A percentile compares a stretch with the other conserved stretches of the same genome.
Conservation (phyloP, 2,797 vertebrate species). For the Argya squamiceps region DNA sequence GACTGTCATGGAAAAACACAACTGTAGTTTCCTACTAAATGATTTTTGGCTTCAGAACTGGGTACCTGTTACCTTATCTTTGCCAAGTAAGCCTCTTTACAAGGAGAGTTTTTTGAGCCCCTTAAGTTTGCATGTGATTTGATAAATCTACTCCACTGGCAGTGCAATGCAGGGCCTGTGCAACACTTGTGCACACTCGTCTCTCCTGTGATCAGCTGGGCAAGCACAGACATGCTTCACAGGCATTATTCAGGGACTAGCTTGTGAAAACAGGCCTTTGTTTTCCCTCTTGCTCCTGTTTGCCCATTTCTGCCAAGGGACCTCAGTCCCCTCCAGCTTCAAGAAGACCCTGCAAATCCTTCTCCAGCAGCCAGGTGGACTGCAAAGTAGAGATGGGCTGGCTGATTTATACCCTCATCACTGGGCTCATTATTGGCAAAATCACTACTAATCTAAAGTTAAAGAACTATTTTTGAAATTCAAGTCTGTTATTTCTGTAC, state of each 20-base stretch:
- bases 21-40: background rate
- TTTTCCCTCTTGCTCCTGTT: background rate
- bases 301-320: background rate
- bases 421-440: background rate
- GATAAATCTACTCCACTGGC: background rate
- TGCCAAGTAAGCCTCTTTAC: background rate
- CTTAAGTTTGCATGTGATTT: background rate
- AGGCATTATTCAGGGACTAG: background rate
- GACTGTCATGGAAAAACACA: background rate
- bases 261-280: background rate
- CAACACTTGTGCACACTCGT: background rate
- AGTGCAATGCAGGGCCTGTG: background rate
- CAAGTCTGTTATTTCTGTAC: background rate
- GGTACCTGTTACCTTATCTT: background rate
- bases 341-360: background rate
- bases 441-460: background rate
- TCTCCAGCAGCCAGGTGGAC: background rate
- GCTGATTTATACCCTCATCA: background rate
- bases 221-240: background rate
- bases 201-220: background rate
- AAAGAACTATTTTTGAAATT: background rate
- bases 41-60: background rate
- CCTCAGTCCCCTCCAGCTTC: background rate
- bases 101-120: background rate
- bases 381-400: background rate